These are phyloP conservation scores for Hypocryptadius cinnamomeus DNA, from an alignment of 2,113 vertebrate genomes.

Conservation along the genomic window DNA sequence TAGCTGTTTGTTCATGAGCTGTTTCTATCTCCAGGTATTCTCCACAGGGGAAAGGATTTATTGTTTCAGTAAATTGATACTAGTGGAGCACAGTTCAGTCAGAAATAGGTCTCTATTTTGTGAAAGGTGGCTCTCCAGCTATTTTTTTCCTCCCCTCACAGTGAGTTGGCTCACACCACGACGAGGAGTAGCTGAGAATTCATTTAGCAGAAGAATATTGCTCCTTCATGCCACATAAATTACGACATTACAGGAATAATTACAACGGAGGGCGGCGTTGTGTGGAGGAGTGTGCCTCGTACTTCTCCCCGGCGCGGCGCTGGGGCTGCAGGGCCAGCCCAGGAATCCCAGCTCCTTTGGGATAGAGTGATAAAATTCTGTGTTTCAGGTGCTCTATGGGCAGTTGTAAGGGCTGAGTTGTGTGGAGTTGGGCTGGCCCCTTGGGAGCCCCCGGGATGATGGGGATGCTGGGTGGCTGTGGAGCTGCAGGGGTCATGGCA, in stretches of 20 bases:
- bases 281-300: background rate
- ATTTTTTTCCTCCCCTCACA: background rate
- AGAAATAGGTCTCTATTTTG: constrained; percentile 3
- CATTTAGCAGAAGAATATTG: constrained; percentile 47
- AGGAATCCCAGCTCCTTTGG: background rate
- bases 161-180: background rate
- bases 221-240: constrained; percentile 45
- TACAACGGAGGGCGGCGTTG: background rate
- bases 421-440: rapidly evolving
- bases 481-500: background rate
- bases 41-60: constrained; percentile 21
- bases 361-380: background rate
- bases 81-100: constrained; percentile 6
- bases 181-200: constrained; percentile 25
- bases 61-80: constrained; percentile 55
- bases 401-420: background rate
- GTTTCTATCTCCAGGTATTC: constrained; percentile 14
- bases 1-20: constrained; percentile 8
- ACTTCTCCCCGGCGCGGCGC: background rate
- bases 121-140: constrained; percentile 10
- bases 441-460: background rate
- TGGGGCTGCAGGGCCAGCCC: background rate
- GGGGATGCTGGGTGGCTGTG: no score
- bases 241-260: background rate
- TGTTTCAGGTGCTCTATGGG: background rate